phyloP scores from a whole-genome alignment of 1,140 invertebrate genomes.

The Polypedilum pembai region DNA sequence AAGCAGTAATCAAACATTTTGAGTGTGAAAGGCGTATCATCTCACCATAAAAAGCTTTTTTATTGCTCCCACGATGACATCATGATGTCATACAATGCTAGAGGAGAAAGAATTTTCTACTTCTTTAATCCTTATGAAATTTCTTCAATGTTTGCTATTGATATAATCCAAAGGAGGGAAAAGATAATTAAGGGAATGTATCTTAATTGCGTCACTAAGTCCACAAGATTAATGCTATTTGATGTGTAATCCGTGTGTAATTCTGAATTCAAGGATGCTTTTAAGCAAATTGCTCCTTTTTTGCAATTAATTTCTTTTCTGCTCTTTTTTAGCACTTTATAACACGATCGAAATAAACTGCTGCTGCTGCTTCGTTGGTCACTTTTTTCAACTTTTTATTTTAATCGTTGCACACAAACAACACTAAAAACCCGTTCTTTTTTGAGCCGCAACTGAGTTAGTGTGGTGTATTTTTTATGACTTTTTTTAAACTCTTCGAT shows the following conservation, averaged over 20 bases:
- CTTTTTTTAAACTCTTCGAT: neutral
- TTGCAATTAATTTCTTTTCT: neutral
- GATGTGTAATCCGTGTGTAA: neutral
- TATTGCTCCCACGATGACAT: conserved; percentile 24
- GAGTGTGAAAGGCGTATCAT: conserved; percentile 28
- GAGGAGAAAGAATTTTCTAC: neutral
- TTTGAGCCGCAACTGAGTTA: neutral
- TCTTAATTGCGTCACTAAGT: conserved; percentile 28
- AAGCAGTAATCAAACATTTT: conserved; percentile 14
- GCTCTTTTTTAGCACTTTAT: neutral
- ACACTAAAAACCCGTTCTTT: neutral
- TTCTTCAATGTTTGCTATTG: neutral
- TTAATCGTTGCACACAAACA: conserved; percentile 9
- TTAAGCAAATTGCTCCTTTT: neutral
- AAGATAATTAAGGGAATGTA: conserved; percentile 20
- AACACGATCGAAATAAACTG: neutral
- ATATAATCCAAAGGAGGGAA: neutral
- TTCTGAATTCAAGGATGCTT: conserved; percentile 15
- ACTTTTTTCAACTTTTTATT: neutral
- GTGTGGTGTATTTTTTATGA: neutral
- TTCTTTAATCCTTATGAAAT: neutral
- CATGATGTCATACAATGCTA: neutral
- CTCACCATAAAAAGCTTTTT: conserved; percentile 26
- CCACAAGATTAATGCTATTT: conserved; percentile 19
- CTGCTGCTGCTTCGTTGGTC: neutral